Evolutionary conservation across 2,113 vertebrate species (phyloP), one percentile per base, ranked within the genome.

Genomic region (Haemorhous mexicanus): DNA sequence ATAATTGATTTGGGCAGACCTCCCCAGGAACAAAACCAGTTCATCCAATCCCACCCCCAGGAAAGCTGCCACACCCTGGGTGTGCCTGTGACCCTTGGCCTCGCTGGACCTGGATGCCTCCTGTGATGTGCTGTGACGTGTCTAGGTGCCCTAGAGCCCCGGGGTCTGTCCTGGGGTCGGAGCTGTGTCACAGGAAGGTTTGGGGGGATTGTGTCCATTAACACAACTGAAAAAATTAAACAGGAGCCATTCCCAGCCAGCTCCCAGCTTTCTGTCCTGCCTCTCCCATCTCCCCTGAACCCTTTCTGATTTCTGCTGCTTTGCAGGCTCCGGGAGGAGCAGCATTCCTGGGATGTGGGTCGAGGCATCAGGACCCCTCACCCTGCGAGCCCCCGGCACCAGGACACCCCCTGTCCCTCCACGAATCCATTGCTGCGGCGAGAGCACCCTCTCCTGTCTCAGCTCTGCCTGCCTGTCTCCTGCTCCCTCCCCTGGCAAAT

Each of bases 361-460:
- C 0, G 19, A 15, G 56, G 74, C 64, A 33, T 39, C 13, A 6
- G 78, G 41, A 69, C 27, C 59, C n/a, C 13, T 39, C 17, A 1
- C 37, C 50, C 32, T 8, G 6, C 24, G 2, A 46, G 18, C 39
- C 22, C 66, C 62, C 70, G 0, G 43, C 20, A 0, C 63, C 49
- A 44, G 83, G 37, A 72, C 72, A 19, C 19, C 39, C 55, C 18
- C 0, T 6, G 37, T 26, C 35, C 55, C 74, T 79, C 8, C 16
- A 0, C 1, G 0, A 3, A 55, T 74, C 55, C 69, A 67, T 82
- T 11, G 78, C 92, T 26, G 90, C 44, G 4, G 76, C 67, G 6
- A 87, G 66, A 96, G 95, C 96, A 95, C 96, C 96, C 94, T 93
- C 96, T 96, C 95, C 96, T 95, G 95, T 93, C 95, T 84, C 92